These are phyloP conservation scores for Lepilemur septentrionalis DNA, from an alignment of 2,797 vertebrate species.

Conservation along the genomic window DNA sequence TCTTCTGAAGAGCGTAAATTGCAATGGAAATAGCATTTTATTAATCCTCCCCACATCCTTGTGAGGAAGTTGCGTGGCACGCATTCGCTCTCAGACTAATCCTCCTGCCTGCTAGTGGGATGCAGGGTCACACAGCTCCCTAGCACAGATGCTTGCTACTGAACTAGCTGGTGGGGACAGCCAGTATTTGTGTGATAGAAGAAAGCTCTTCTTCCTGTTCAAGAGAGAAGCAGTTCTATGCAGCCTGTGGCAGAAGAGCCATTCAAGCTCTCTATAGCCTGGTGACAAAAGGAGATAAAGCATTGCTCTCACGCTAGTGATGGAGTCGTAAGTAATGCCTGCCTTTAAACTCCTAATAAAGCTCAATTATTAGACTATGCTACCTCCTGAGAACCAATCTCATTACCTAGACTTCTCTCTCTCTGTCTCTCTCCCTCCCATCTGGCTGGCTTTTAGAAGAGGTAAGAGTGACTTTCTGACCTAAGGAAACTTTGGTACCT, in stretches of 20 bases:
- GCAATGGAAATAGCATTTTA: constrained; percentile 50
- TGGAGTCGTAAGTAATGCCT: background rate
- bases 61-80: background rate
- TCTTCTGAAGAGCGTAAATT: constrained; percentile 57
- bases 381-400: background rate
- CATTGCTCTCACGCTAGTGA: background rate
- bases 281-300: background rate
- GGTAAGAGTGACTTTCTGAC: constrained; percentile 13
- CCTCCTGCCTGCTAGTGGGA: background rate
- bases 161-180: background rate
- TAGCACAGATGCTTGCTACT: background rate
- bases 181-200: background rate
- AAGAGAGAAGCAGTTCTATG: background rate
- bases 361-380: background rate
- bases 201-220: background rate
- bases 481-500: background rate
- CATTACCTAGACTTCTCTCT: background rate
- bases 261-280: background rate
- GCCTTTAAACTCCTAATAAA: background rate
- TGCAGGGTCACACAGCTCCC: background rate
- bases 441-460: background rate
- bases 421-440: background rate
- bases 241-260: background rate
- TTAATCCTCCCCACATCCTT: constrained; percentile 20
- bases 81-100: constrained; percentile 3